Percentiles rank a stretch among this genome's conserved stretches.
Conservation (phyloP, 2,888 invertebrate species). For the Philaethria dido region DNA sequence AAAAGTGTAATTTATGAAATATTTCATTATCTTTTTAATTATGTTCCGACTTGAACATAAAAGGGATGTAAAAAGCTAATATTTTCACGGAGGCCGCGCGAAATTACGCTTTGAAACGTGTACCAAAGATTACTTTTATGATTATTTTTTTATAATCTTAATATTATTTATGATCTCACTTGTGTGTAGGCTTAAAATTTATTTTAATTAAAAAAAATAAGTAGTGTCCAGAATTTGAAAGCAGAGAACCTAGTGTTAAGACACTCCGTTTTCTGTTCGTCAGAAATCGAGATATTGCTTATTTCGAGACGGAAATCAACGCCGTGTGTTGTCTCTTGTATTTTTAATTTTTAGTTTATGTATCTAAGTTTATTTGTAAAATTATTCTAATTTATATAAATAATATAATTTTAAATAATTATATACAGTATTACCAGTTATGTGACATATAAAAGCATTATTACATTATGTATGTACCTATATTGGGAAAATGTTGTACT, state of each 20-base stretch:
- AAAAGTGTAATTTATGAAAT: slow-evolving; percentile 39
- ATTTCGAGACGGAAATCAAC: no score
- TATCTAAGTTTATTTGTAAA: no score
- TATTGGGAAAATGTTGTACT: not conserved
- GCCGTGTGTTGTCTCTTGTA: no score
- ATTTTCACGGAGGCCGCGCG: slow-evolving; percentile 31
- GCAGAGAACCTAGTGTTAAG: no score
- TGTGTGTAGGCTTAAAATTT: not conserved
- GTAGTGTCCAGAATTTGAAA: no score
- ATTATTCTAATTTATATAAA: not conserved
- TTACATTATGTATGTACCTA: not conserved
- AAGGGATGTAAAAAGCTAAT: slow-evolving; percentile 44
- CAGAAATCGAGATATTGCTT: no score
- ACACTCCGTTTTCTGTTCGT: no score
- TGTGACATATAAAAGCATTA: not conserved
- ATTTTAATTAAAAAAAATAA: not conserved
- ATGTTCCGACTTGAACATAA: slow-evolving; percentile 40
- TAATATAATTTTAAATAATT: not conserved
- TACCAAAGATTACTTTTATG: slow-evolving; percentile 28
- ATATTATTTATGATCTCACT: slow-evolving; percentile 14
- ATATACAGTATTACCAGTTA: not conserved
- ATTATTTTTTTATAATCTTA: slow-evolving; percentile 10
- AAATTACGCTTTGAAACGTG: slow-evolving; percentile 36
- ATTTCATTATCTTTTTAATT: slow-evolving; percentile 45
- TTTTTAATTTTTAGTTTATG: not conserved